Percentiles rank a stretch among this genome's conserved stretches.
These are phyloP conservation scores for Leptinotarsa defecta DNA, from an alignment of 1,140 invertebrate genomes.

Conservation along the genomic window DNA sequence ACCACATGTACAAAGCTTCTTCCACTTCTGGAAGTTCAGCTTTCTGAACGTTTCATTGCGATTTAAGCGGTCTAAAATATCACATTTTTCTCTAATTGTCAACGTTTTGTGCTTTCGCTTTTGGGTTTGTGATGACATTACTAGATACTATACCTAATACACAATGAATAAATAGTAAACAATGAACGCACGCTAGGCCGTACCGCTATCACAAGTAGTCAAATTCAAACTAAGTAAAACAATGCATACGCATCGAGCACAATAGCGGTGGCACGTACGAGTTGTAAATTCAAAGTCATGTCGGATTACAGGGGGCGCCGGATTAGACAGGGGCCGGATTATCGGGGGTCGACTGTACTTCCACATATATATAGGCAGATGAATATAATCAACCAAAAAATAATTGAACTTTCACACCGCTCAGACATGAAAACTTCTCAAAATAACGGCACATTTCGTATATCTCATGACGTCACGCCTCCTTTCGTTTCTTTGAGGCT, in stretches of 20 bases:
- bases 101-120: slow-evolving; percentile 29
- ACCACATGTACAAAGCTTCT: slow-evolving; percentile 43
- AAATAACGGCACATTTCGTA: no score
- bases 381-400: no score
- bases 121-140: slow-evolving; percentile 40
- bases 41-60: no score
- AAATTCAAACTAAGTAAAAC: slow-evolving; percentile 31
- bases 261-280: slow-evolving; percentile 36
- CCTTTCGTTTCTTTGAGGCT: no score
- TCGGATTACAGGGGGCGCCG: background rate
- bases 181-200: background rate
- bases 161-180: no score
- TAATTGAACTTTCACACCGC: no score
- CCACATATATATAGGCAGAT: no score
- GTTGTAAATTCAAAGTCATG: background rate
- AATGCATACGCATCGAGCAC: slow-evolving; percentile 41
- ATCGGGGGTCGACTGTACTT: slow-evolving; percentile 9
- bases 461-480: no score
- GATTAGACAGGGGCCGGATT: slow-evolving; percentile 15
- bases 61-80: no score
- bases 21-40: slow-evolving; percentile 50
- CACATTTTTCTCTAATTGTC: no score
- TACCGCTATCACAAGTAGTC: slow-evolving; percentile 32
- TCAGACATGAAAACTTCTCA: no score
- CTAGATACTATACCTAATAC: no score